These are phyloP conservation scores for Catharus bicknelli DNA, from an alignment of 2,113 vertebrate species.

Conservation along the genomic window DNA sequence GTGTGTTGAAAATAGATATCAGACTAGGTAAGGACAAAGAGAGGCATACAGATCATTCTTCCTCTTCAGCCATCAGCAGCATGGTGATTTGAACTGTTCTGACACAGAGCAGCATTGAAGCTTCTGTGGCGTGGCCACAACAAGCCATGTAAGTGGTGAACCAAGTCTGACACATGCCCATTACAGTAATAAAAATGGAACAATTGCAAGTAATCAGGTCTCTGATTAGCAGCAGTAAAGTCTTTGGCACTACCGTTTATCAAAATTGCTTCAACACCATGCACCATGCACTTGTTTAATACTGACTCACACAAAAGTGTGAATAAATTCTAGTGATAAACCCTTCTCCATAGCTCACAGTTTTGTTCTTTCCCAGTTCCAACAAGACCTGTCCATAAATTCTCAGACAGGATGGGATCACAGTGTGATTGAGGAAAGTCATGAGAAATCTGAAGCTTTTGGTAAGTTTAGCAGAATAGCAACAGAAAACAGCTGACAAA, in stretches of 20 bases:
- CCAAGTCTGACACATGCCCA: not conserved
- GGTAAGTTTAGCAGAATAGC: not conserved
- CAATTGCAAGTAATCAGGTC: not conserved
- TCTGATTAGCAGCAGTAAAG: not conserved
- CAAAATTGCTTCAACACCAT: not conserved
- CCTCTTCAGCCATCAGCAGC: not conserved
- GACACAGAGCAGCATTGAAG: not conserved
- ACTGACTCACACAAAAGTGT: not conserved
- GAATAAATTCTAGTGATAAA: not conserved
- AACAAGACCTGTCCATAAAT: not conserved
- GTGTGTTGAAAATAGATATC: not conserved
- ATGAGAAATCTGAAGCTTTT: not conserved
- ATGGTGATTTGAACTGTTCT: not conserved
- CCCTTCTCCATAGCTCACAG: not conserved
- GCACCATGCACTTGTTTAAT: not conserved
- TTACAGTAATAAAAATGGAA: not conserved
- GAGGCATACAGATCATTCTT: not conserved
- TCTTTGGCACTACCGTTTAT: not conserved
- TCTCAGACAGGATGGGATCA: not conserved
- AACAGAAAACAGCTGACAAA: not conserved
- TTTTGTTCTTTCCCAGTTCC: not conserved
- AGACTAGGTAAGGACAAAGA: not conserved
- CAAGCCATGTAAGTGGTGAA: not conserved
- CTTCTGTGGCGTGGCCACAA: not conserved
- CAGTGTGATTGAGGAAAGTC: not conserved